Conservation (phyloP, 2,113 vertebrate species). For the Menura novaehollandiae region DNA sequence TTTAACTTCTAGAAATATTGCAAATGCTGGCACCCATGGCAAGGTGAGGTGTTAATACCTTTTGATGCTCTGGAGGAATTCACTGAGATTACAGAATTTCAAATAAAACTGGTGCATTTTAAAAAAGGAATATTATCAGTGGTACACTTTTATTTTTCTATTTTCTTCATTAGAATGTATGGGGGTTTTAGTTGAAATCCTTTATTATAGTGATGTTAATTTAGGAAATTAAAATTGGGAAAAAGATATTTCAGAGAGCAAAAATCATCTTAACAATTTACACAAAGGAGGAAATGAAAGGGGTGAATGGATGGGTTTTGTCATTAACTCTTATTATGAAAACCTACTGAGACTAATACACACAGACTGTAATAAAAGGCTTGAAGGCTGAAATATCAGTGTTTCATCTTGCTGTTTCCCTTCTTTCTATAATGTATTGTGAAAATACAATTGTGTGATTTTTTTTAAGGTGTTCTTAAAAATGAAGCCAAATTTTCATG, state of each 20-base stretch:
- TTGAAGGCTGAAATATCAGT: not conserved
- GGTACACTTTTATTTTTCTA: not conserved
- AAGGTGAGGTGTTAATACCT: not conserved
- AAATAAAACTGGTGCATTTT: not conserved
- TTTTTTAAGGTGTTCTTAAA: not conserved
- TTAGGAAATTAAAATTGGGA: not conserved
- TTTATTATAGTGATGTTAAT: not conserved
- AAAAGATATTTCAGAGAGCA: not conserved
- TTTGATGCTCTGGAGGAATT: not conserved
- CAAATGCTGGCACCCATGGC: not conserved
- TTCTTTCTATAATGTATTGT: not conserved
- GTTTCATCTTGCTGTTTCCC: not conserved
- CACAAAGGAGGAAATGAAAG: constrained; percentile 16
- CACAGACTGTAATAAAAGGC: not conserved
- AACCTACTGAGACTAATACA: not conserved
- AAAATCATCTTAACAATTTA: not conserved
- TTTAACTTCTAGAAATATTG: not conserved
- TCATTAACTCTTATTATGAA: constrained; percentile 12
- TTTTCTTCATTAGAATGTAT: not conserved
- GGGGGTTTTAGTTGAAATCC: no score
- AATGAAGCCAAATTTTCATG: not conserved
- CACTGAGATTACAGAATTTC: not conserved
- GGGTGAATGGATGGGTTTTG: not conserved
- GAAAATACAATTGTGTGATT: not conserved
- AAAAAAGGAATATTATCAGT: not conserved